Percentiles rank a stretch among this genome's conserved stretches.
phyloP scores from a whole-genome alignment of 2,113 vertebrate species.

The Scolopax mira region DNA sequence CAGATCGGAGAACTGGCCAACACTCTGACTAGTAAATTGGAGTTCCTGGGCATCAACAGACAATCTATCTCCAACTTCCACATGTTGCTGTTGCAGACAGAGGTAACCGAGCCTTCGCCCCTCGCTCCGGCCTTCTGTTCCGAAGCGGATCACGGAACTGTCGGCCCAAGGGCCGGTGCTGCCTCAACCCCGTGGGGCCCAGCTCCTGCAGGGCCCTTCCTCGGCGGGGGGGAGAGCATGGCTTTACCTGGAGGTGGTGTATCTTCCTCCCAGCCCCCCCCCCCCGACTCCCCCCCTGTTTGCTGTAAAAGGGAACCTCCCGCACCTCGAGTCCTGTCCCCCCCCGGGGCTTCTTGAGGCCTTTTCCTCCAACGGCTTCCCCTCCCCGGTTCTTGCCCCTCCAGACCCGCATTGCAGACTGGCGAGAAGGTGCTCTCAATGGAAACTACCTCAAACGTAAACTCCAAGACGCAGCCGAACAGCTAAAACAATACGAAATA shows the following conservation, averaged over 20 bases:
- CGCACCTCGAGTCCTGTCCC: neutral
- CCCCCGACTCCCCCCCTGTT: too few relatives aligned
- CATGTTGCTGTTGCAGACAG: conserved; percentile 94
- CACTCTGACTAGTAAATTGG: conserved; percentile 96
- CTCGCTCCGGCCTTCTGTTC: conserved; percentile 25
- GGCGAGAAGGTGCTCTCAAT: conserved; percentile 97
- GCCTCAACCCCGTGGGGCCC: neutral
- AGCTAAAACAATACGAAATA: conserved; percentile 99
- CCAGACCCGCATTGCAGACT: conserved; percentile 96
- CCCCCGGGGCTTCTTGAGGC: neutral
- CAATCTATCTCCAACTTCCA: conserved; percentile 98
- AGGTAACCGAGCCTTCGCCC: conserved; percentile 78
- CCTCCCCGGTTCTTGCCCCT: conserved; percentile 33
- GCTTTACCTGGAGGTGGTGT: neutral
- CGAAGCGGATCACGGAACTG: conserved; percentile 23
- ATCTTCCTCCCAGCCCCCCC: conserved; percentile 5
- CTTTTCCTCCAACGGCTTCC: conserved; percentile 9
- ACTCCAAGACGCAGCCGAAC: conserved; percentile 97
- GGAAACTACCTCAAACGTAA: conserved; percentile 97
- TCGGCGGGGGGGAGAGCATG: neutral
- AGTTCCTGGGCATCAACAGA: conserved; percentile 96
- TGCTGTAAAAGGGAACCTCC: neutral
- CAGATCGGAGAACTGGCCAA: conserved; percentile 99
- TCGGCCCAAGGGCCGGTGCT: neutral
- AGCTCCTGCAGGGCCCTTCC: neutral